phyloP scores from a whole-genome alignment of 1,140 invertebrate species.

The Drosophila triauraria region DNA sequence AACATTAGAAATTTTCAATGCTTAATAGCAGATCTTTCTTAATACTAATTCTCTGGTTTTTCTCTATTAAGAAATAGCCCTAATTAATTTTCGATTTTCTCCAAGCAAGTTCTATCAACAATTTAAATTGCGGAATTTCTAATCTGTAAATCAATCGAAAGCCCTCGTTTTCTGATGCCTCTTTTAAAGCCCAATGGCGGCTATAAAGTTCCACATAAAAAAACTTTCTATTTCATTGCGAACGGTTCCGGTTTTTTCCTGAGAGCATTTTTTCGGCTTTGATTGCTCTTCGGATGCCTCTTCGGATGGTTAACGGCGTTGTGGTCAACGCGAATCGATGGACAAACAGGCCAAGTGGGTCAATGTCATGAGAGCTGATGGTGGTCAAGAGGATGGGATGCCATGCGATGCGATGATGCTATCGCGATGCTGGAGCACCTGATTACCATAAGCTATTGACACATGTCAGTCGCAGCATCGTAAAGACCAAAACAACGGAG shows the following conservation, averaged over 20 bases:
- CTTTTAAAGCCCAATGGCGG: slow-evolving; percentile 10
- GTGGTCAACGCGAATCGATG: slow-evolving; percentile 68
- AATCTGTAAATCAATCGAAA: slow-evolving; percentile 1
- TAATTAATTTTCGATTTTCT: too few relatives aligned
- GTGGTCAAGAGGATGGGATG: slow-evolving; percentile 25
- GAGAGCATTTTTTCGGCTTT: slow-evolving; percentile 30
- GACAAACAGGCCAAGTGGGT: slow-evolving; percentile 69
- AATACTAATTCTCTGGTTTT: too few relatives aligned
- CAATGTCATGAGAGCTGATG: slow-evolving; percentile 63
- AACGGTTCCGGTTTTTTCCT: slow-evolving; percentile 67
- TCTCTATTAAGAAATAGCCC: too few relatives aligned
- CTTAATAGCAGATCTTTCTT: too few relatives aligned
- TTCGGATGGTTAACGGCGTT: slow-evolving; percentile 44
- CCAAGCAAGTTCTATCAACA: slow-evolving; percentile 15
- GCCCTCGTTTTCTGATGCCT: slow-evolving; percentile 10
- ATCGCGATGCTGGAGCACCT: slow-evolving; percentile 51
- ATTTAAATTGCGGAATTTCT: slow-evolving; percentile 12
- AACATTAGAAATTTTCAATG: too few relatives aligned
- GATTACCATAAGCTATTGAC: slow-evolving; percentile 60
- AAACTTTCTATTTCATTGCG: slow-evolving; percentile 78
- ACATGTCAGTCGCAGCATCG: slow-evolving; percentile 35
- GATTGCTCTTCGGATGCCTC: slow-evolving; percentile 45
- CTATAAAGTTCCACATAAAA: slow-evolving; percentile 20
- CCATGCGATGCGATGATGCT: slow-evolving; percentile 27
- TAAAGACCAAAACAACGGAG: slow-evolving; percentile 4